Percentiles rank a stretch among this genome's conserved stretches.
Conservation (phyloP, 2,888 invertebrate species). For the Tetragnatha montana region DNA sequence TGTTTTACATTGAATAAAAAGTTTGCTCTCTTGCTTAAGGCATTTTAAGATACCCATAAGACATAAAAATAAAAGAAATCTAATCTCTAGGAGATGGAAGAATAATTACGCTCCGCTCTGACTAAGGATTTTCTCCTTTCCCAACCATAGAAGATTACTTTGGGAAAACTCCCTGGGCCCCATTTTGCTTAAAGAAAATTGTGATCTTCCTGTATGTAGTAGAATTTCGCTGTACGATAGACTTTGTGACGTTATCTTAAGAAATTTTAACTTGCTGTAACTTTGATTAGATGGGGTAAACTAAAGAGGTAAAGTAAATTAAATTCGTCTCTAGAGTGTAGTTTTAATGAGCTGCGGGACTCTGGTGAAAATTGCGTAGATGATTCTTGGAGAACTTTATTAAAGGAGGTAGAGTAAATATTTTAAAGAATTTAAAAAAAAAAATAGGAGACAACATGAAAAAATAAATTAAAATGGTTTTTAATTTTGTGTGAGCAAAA, state of each 20-base stretch:
- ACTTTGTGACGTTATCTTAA: background rate
- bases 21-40: background rate
- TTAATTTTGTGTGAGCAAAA: no score
- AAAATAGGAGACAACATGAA: no score
- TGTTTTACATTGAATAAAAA: background rate
- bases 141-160: background rate
- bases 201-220: background rate
- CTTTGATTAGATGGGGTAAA: background rate
- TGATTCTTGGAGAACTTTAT: no score
- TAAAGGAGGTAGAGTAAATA: no score
- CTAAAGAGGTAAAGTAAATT: background rate
- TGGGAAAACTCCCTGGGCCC: background rate
- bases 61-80: background rate
- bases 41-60: background rate
- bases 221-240: background rate
- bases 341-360: no score
- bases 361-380: no score
- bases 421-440: no score
- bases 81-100: constrained; percentile 8
- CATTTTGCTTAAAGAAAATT: background rate
- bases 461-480: no score
- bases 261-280: background rate
- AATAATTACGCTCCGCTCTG: background rate
- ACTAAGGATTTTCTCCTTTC: background rate
- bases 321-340: background rate